Base-by-base conservation (phyloP, 1,140 invertebrate species). In the Drosophila serrata region DNA sequence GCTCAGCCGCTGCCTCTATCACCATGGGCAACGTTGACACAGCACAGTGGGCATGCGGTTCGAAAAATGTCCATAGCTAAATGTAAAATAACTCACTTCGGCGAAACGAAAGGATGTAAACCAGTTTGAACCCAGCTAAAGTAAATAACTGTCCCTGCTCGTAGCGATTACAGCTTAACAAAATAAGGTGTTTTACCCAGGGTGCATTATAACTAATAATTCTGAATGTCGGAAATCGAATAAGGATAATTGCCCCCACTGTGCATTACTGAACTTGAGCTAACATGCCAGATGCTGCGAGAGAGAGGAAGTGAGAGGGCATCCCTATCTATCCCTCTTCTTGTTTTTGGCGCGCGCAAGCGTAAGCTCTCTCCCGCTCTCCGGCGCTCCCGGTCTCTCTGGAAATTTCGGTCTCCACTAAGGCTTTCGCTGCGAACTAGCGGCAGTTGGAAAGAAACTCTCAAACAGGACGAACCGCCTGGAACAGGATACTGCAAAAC, bases 271-370 rank as follows among this genome's bases (percentile, higher is more conserved):
- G 40, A 80, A 67, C 61, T 80, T 63, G 55, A 56, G 58, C 61
- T 37, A 67, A 75, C 75, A 75, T 70, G 78, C 76, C 77, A 75
- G 78, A 81, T 81, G 69, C 58, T 85, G 51, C 22, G 37, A 46
- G 77, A 59, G 59, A 55, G 19, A 37, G 31, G 24, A 9, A 24
- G 29, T 19, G 76, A 51, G 48, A 60, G 51, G 62, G 27, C 45
- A 56, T 59, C 22, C 68, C 63, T 29, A 37, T 56, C 35, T 51
- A 67, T 78, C 51, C 63, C 79, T 62, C 74, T 27, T 37, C 70
- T 63, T n/a, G 61, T 4, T 64, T 86, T 81, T 86, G 75, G 82
- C 82, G 82, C 79, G 79, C 82, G 82, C 82, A 86, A 81, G 82
- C 73, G 73, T 78, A 82, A 82, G 80, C 75, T 82, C 73, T 75